A percentile compares a stretch with the other conserved stretches of the same genome.
Conservation (phyloP, 2,888 invertebrate species). For the Euzetes globulus region DNA sequence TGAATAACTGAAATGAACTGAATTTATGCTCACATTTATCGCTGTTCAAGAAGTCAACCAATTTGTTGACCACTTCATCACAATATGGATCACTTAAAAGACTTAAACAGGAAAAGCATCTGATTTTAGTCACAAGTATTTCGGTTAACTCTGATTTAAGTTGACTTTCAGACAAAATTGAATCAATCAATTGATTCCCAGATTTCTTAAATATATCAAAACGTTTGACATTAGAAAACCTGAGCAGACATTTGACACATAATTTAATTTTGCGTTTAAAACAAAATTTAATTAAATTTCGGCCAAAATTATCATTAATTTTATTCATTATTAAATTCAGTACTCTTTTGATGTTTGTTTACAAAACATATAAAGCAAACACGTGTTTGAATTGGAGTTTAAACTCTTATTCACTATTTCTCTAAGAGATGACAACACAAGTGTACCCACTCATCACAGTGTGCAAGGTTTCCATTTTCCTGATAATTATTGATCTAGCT, state of each 20-base stretch:
- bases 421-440: too few species aligned
- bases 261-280: neutral
- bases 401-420: too few species aligned
- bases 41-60: neutral
- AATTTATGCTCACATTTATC: neutral
- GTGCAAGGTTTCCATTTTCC: too few species aligned
- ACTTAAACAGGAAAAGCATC: conserved; percentile 26
- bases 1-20: conserved; percentile 27
- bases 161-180: neutral
- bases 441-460: too few species aligned
- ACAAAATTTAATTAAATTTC: neutral
- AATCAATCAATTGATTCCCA: neutral
- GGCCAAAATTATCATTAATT: neutral
- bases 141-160: neutral
- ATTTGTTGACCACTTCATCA: neutral
- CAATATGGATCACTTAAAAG: neutral
- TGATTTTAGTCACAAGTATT: neutral
- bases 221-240: neutral
- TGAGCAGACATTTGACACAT: conserved; percentile 6
- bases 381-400: neutral
- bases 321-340: conserved; percentile 8
- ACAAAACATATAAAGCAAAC: too few species aligned
- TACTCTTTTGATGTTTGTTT: too few species aligned
- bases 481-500: too few species aligned
- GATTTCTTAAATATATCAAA: neutral